Conservation (phyloP, 2,888 invertebrate species). For the Graphium colonna region DNA sequence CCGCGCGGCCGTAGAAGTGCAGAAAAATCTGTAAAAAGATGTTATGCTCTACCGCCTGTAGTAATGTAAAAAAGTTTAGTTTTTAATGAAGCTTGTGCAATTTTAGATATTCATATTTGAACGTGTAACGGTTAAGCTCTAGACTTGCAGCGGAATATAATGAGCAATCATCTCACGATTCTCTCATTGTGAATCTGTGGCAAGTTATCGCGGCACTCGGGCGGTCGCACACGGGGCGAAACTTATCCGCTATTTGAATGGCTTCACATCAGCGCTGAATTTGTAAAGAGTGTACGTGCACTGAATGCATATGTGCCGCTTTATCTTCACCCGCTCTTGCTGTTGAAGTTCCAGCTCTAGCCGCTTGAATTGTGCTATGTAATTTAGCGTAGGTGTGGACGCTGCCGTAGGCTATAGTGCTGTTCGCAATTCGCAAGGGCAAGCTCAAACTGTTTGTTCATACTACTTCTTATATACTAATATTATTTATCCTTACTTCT, state of each 20-base stretch:
- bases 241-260: constrained; percentile 70
- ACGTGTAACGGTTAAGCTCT: neutral
- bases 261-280: constrained; percentile 67
- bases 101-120: neutral
- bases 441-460: too few species aligned
- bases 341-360: constrained; percentile 50
- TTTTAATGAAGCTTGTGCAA: neutral
- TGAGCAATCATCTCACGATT: constrained; percentile 53
- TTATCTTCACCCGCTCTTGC: constrained; percentile 61
- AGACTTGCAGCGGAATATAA: constrained; percentile 26
- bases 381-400: constrained; percentile 22
- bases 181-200: constrained; percentile 54
- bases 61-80: too few species aligned
- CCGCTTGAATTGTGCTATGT: constrained; percentile 28
- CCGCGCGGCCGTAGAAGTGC: too few species aligned
- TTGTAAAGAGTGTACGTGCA: constrained; percentile 76
- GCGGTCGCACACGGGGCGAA: constrained; percentile 58
- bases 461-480: too few species aligned
- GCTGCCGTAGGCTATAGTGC: too few species aligned
- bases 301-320: constrained; percentile 62
- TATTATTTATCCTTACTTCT: too few species aligned
- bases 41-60: too few species aligned
- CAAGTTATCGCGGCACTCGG: constrained; percentile 66
- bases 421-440: too few species aligned
- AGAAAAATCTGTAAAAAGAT: too few species aligned